phyloP scores from a whole-genome alignment of 2,113 vertebrate genomes.

The Alethe diademata region DNA sequence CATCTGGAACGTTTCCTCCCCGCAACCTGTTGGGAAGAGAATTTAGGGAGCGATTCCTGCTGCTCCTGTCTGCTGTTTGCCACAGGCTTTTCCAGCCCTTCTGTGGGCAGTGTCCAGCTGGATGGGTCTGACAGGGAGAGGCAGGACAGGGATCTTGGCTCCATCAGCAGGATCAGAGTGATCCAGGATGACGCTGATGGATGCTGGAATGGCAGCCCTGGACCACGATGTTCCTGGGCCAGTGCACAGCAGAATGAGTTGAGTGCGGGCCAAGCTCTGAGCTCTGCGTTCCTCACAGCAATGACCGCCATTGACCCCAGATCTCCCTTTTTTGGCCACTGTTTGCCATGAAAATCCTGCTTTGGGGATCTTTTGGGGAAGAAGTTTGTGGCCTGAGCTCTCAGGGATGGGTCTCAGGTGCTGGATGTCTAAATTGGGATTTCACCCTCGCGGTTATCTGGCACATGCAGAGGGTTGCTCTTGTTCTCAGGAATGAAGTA shows the following conservation, averaged over 20 bases:
- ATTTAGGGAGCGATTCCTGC: not conserved
- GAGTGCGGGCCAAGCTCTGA: not conserved
- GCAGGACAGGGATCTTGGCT: not conserved
- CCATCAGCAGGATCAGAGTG: not conserved
- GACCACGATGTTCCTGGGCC: rapidly evolving
- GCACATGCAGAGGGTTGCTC: not conserved
- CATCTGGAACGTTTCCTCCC: not conserved
- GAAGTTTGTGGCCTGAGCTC: rapidly evolving
- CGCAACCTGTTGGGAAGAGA: not conserved
- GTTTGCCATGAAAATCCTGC: rapidly evolving
- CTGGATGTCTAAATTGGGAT: not conserved
- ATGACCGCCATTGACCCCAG: rapidly evolving
- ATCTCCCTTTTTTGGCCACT: rapidly evolving
- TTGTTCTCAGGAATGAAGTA: not conserved
- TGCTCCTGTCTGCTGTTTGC: not conserved
- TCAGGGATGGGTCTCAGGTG: rapidly evolving
- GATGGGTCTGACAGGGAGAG: not conserved
- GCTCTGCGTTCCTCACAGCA: rapidly evolving
- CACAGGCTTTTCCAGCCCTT: not conserved
- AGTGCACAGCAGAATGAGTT: rapidly evolving
- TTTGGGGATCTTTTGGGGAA: not conserved
- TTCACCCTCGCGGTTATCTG: not conserved
- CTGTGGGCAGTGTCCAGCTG: not conserved
- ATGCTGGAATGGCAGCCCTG: not conserved
- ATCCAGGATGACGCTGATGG: not conserved